Percentiles rank a stretch among this genome's conserved stretches.
Conservation (phyloP, 2,888 invertebrate species). For the Anthoptus insignis region DNA sequence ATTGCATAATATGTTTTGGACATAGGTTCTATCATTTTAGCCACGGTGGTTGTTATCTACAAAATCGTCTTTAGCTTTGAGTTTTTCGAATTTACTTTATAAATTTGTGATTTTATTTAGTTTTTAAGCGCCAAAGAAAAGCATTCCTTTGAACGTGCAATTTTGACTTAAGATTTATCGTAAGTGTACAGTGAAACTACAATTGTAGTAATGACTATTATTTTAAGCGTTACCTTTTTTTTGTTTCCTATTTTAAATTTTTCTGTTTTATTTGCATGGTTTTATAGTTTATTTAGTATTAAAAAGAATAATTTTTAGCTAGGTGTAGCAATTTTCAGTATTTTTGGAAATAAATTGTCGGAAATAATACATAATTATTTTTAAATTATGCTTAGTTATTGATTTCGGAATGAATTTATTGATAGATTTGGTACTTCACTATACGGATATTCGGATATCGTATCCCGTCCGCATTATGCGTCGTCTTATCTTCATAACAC, state of each 20-base stretch:
- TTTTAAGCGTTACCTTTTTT: constrained; percentile 61
- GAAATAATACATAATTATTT: constrained; percentile 2
- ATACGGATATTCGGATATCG: constrained; percentile 17
- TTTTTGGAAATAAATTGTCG: constrained; percentile 58
- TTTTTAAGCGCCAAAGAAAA: constrained; percentile 81
- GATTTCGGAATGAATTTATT: neutral
- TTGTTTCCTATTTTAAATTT: constrained; percentile 54
- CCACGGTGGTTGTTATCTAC: constrained; percentile 62
- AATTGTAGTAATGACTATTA: constrained; percentile 57
- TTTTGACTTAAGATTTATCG: constrained; percentile 68
- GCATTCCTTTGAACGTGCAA: constrained; percentile 75
- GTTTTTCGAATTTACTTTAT: constrained; percentile 70
- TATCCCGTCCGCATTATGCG: constrained; percentile 50
- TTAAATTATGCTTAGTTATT: constrained; percentile 23
- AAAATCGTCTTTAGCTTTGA: constrained; percentile 52
- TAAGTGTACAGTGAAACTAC: constrained; percentile 62
- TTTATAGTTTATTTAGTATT: constrained; percentile 49
- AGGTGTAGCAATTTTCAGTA: constrained; percentile 44
- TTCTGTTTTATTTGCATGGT: constrained; percentile 66
- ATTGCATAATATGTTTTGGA: too few relatives aligned
- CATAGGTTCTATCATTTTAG: constrained; percentile 45
- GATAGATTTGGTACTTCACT: neutral
- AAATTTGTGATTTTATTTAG: constrained; percentile 73
- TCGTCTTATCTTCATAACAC: constrained; percentile 61
- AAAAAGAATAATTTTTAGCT: constrained; percentile 16